Base-by-base conservation (phyloP, 2,797 vertebrate species). In the Petrocephalus schoutedeni region DNA sequence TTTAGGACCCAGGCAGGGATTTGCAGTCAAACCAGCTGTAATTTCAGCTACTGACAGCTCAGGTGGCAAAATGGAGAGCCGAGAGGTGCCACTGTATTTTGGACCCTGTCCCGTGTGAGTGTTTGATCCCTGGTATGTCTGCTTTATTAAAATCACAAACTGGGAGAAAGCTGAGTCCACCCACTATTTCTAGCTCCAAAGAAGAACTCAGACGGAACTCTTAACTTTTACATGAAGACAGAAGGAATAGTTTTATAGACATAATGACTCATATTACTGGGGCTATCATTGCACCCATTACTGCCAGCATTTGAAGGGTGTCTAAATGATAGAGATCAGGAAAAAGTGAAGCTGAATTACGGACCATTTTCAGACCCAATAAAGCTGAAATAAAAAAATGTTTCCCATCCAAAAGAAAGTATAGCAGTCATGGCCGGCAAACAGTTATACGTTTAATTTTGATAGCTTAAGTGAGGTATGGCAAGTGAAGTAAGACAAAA, bases 201-300 rank as follows among this genome's bases (percentile, higher is more conserved):
- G 28, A 61, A 14, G 12, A 86, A 23, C 12, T 86, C 59, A 21
- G 36, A 83, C 1, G n/a, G n/a, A 12, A 64, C 41, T 10, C 58
- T 86, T 86, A 59, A 86, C 32, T 86, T 86, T 45, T 49, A 49
- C 64, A 86, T 6, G 8, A 64, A 61, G 57, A 23, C 32, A 14
- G 16, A 14, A 64, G 49, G 16, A 61, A 59, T 59, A n/a, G 53
- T 86, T 36, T 86, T 61, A 64, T 21, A 32, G 53, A 14, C n/a
- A 64, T 58, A 49, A 86, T 64, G 21, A 61, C 7, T 56, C 54
- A 86, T 86, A 51, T 86, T 67, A 61, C 85, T 21, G 58, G 58
- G n/a, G 51, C 9, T 19, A 58, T 86, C 85, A 86, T 56, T 45
- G 58, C 64, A 51, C 41, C 41, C 41, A 36, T 45, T 49, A 86